A percentile compares a stretch with the other conserved stretches of the same genome.
phyloP scores from a whole-genome alignment of 2,113 vertebrate species.

The Pseudorasbora parva region DNA sequence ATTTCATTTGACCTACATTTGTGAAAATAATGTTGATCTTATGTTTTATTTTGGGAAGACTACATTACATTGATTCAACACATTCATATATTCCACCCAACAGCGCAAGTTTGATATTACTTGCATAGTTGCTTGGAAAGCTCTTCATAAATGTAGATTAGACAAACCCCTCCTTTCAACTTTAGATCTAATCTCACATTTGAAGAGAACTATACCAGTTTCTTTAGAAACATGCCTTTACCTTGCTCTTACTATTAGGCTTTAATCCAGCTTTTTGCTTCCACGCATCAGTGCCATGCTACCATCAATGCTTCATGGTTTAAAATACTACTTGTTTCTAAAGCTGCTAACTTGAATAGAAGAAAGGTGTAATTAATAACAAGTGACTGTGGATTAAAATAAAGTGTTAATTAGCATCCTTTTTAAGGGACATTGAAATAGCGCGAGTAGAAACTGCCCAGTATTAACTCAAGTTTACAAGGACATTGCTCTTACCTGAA shows the following conservation, averaged over 20 bases:
- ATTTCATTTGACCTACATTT: not conserved
- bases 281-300: not conserved
- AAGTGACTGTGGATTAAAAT: not conserved
- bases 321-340: not conserved
- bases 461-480: not conserved
- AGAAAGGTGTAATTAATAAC: not conserved
- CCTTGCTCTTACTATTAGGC: not conserved
- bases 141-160: not conserved
- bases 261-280: slow-evolving; percentile 5
- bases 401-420: slow-evolving; percentile 5
- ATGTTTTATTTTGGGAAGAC: slow-evolving; percentile 6
- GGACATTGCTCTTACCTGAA: not conserved
- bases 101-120: not conserved
- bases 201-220: not conserved
- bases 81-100: not conserved
- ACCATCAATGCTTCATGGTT: not conserved
- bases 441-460: not conserved
- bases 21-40: slow-evolving; percentile 4
- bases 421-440: not conserved
- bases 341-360: not conserved
- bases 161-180: not conserved
- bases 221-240: not conserved
- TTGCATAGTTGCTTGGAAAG: not conserved
- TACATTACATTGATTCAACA: not conserved
- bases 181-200: not conserved